Conservation (phyloP, 2,797 vertebrate species). For the Adrianichthys oophorus region DNA sequence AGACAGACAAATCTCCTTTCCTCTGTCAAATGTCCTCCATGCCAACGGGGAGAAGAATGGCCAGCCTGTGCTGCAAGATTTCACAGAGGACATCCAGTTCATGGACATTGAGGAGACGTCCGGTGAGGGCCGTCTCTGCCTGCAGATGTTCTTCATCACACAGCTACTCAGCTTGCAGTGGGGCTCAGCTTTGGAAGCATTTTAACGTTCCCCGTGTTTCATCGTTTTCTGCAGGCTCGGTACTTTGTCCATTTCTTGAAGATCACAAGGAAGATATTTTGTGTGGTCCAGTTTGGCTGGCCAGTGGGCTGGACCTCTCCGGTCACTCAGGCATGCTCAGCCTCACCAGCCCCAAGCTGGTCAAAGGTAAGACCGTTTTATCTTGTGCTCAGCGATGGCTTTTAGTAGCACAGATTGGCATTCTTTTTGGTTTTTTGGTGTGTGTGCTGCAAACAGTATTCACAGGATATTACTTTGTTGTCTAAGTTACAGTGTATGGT, state of each 20-base stretch:
- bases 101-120: conserved; percentile 96
- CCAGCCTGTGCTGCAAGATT: conserved; percentile 86
- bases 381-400: too few species aligned
- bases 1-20: conserved; percentile 95
- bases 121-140: conserved; percentile 65
- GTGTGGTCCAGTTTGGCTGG: conserved; percentile 96
- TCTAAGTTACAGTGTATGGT: too few species aligned
- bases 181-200: background rate
- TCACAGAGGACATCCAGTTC: conserved; percentile 93
- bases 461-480: too few species aligned
- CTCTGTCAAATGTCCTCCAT: conserved; percentile 88
- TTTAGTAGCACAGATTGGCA: too few species aligned
- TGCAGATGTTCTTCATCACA: background rate
- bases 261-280: conserved; percentile 98
- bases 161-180: background rate
- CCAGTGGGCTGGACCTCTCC: conserved; percentile 95
- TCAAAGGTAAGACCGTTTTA: conserved; percentile 84
- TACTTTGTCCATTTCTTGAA: conserved; percentile 93
- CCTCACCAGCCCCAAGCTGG: conserved; percentile 96
- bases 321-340: conserved; percentile 98
- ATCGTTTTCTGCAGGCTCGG: conserved; percentile 78
- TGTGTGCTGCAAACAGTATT: too few species aligned
- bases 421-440: too few species aligned
- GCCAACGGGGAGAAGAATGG: conserved; percentile 92
- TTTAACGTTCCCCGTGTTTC: background rate